These are phyloP conservation scores for Triplophysa dalaica DNA, from an alignment of 2,113 vertebrate genomes.

Conservation along the genomic window DNA sequence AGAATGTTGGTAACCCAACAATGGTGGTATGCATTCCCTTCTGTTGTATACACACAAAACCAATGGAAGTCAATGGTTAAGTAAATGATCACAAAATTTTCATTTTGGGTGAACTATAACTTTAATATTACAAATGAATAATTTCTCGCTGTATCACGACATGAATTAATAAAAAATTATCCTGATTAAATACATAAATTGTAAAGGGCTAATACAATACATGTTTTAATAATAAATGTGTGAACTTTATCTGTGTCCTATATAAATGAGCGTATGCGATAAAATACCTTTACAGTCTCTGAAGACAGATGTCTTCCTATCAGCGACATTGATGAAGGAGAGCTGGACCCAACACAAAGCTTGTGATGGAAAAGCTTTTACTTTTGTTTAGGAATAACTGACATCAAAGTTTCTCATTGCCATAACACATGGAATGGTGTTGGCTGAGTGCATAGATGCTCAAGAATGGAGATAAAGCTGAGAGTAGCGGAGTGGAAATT, in stretches of 20 bases:
- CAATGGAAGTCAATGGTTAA: no score
- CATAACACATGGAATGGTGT: conserved; percentile 57
- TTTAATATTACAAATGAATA: no score
- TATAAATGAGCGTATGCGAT: background rate
- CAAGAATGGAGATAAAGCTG: conserved; percentile 13
- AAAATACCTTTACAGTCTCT: background rate
- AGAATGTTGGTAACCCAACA: no score
- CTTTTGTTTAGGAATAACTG: conserved; percentile 69
- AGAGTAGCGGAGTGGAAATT: conserved; percentile 1
- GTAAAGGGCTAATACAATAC: background rate
- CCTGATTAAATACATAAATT: background rate
- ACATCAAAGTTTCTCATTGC: conserved; percentile 58
- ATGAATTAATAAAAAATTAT: no score
- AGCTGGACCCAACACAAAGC: conserved; percentile 67
- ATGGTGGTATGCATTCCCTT: no score
- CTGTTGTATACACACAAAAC: no score
- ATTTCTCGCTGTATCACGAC: no score
- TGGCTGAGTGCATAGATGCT: conserved; percentile 55
- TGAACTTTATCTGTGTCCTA: no score
- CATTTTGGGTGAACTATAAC: no score
- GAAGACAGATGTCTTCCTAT: background rate
- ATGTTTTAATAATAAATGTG: background rate
- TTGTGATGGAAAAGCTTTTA: conserved; percentile 57
- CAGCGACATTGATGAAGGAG: conserved; percentile 56
- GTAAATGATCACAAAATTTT: no score